phyloP scores from a whole-genome alignment of 2,113 vertebrate genomes.

The Rhabdomys dilectus region DNA sequence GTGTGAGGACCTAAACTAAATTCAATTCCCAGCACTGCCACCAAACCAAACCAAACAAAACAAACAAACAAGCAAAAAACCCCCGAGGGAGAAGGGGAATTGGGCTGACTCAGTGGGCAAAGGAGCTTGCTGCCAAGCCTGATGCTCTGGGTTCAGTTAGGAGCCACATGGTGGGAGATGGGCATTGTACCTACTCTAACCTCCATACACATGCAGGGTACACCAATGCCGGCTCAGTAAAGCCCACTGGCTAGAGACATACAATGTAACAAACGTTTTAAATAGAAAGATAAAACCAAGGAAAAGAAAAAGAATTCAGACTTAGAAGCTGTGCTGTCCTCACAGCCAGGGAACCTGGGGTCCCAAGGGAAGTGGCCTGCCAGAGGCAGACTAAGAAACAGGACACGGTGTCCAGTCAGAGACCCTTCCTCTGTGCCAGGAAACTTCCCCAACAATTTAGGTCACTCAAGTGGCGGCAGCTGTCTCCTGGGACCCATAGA shows the following conservation, averaged over 20 bases:
- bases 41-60: too few relatives aligned
- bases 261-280: neutral
- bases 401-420: neutral
- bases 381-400: accelerated
- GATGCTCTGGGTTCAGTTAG: neutral
- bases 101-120: neutral
- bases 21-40: neutral
- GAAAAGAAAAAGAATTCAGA: neutral
- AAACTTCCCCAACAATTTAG: neutral
- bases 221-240: too few relatives aligned
- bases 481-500: neutral
- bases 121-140: neutral
- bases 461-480: neutral
- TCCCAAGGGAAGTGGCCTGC: neutral
- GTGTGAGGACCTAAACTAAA: neutral
- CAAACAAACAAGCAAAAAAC: too few relatives aligned
- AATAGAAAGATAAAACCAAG: neutral
- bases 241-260: neutral
- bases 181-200: neutral
- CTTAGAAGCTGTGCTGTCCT: neutral
- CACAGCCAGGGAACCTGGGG: neutral
- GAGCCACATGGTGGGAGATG: neutral
- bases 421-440: neutral
- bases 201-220: neutral
- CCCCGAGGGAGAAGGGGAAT: too few relatives aligned